Evolutionary conservation across 2,797 vertebrate species (phyloP).

Genomic region (Lophotriccus pileatus): DNA sequence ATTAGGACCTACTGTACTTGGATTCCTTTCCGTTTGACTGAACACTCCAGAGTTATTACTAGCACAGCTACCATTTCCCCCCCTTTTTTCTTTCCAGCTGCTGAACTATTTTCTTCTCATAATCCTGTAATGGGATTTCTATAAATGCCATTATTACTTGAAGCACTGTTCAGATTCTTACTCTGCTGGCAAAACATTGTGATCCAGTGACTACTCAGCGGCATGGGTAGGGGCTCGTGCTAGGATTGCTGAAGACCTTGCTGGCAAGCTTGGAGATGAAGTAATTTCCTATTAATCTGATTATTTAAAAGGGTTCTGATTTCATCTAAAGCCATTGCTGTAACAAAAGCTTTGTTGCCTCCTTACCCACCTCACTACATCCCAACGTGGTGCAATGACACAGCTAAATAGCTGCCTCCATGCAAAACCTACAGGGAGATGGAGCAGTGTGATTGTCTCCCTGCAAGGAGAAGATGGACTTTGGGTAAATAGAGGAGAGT

Average conservation of each 20-base stretch:
- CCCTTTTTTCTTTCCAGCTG: background rate
- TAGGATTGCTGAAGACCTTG: background rate
- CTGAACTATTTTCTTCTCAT: conserved; percentile 44
- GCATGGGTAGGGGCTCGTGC: background rate
- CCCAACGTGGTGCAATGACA: background rate
- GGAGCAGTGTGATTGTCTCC: background rate
- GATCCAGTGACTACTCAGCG: conserved; percentile 20
- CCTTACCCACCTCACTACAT: background rate
- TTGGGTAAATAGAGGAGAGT: background rate
- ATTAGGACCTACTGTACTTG: background rate
- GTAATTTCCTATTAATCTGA: conserved; percentile 50
- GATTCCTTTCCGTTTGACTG: background rate
- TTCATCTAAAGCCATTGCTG: background rate
- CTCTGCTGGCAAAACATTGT: conserved; percentile 27
- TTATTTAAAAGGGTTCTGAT: conserved; percentile 33
- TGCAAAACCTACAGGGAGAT: background rate
- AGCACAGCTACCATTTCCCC: background rate
- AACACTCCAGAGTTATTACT: background rate
- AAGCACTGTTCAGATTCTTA: conserved; percentile 10
- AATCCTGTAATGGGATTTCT: conserved; percentile 60
- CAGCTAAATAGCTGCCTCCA: background rate
- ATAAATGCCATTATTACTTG: conserved; percentile 10
- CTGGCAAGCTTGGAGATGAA: conserved; percentile 18
- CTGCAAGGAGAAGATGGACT: background rate
- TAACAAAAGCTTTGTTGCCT: background rate